Conservation (phyloP, 2,113 vertebrate species). For the Alces alces region DNA sequence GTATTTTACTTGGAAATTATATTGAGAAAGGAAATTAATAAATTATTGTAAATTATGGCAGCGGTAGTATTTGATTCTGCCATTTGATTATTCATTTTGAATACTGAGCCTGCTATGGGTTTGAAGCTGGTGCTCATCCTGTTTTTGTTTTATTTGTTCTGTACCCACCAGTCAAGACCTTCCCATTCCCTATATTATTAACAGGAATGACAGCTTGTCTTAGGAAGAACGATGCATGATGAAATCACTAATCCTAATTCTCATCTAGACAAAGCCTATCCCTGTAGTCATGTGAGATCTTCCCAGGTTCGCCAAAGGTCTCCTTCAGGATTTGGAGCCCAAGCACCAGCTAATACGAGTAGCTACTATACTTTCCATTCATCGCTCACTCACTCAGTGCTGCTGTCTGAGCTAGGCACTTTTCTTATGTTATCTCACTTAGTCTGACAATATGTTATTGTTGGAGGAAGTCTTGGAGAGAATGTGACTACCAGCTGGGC, state of each 20-base stretch:
- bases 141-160: background rate
- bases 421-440: background rate
- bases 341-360: background rate
- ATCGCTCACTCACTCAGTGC: accelerated
- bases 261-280: background rate
- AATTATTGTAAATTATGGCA: background rate
- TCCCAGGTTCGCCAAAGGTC: background rate
- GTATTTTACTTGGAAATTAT: background rate
- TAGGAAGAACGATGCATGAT: background rate
- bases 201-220: background rate
- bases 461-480: background rate
- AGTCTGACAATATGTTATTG: background rate
- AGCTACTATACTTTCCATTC: background rate
- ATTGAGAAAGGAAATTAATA: background rate
- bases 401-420: background rate
- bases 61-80: background rate
- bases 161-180: background rate
- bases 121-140: background rate
- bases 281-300: background rate
- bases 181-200: background rate
- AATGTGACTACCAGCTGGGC: background rate
- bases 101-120: background rate
- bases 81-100: background rate
- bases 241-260: background rate
- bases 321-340: background rate